Evolutionary conservation across 1,140 invertebrate species (phyloP), one percentile per base, ranked within the genome.

Genomic region (Mactra quadrangularis): DNA sequence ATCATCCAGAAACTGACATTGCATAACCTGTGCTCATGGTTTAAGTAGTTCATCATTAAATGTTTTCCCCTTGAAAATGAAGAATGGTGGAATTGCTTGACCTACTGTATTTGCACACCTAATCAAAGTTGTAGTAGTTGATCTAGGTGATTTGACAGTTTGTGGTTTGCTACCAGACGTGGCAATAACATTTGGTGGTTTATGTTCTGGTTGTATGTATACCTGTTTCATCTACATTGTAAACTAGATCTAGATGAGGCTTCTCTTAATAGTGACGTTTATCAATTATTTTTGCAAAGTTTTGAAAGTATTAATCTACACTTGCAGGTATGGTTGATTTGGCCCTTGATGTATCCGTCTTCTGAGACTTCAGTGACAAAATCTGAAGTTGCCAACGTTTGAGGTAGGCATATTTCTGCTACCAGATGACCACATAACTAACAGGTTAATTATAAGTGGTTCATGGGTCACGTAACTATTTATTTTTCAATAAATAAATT

Each of bases 91-190:
- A 13, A 55, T 7, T 2, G 27, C 1, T 2, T 74, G 19, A 35
- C 53, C 53, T 2, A 29, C 25, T 6, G 70, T 25, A 27, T 74
- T 74, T 33, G 22, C 52, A 38, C 70, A 74, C 7, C 11, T 50
- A 74, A 74, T 74, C 3, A 74, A 4, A 31, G 72, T 76, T 60
- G 72, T 76, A 41, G 72, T 76, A 6, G 72, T 60, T 29, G 55
- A 29, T n/a, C 41, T 22, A 4, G 38, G 72, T 0, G 59, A 76
- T n/a, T 55, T 76, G 2, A 60, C 19, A 27, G 38, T 22, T 19
- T 52, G 55, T 1, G 55, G 33, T 33, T 76, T 76, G 33, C 33
- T 17, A 7, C 25, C 29, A 3, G 19, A 1, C 2, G 35, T 15
- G 17, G 71, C 71, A n/a, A 75, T 3, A 2, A 60, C 38, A 59